A percentile compares a stretch with the other conserved stretches of the same genome.
Conservation (phyloP, 2,888 invertebrate species). For the Rotaria sp. region DNA sequence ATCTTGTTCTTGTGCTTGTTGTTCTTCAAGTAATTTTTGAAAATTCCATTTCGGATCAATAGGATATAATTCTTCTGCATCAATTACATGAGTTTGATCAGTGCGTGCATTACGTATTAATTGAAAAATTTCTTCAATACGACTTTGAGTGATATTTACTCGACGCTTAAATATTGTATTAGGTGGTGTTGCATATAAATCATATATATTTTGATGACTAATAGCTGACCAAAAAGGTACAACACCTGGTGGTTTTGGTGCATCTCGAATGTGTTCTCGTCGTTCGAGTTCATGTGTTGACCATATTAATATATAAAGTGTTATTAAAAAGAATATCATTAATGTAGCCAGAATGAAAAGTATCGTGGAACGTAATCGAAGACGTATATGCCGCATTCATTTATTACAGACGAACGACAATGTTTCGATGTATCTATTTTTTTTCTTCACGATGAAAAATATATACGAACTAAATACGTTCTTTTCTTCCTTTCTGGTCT, state of each 20-base stretch:
- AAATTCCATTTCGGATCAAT: neutral
- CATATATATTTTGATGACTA: neutral
- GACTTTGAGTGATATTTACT: neutral
- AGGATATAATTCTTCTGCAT: neutral
- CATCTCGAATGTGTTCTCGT: neutral
- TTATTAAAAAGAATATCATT: neutral
- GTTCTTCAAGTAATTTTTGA: neutral
- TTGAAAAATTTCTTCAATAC: neutral
- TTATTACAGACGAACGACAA: neutral
- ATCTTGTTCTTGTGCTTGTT: neutral
- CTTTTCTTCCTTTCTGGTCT: neutral
- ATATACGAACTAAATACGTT: neutral
- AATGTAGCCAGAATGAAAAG: neutral
- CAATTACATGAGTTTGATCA: neutral
- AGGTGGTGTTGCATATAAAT: neutral
- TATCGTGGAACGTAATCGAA: neutral
- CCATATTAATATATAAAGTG: neutral
- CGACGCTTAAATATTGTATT: neutral
- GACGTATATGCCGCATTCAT: conserved; percentile 29
- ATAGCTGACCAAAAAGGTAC: conserved; percentile 11
- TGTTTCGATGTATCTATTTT: neutral
- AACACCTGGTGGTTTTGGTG: neutral
- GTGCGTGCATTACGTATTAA: neutral
- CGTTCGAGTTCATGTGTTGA: neutral
- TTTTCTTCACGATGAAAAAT: neutral